Base-by-base conservation (phyloP, 1,140 invertebrate species). In the Medauroidea extradentata region DNA sequence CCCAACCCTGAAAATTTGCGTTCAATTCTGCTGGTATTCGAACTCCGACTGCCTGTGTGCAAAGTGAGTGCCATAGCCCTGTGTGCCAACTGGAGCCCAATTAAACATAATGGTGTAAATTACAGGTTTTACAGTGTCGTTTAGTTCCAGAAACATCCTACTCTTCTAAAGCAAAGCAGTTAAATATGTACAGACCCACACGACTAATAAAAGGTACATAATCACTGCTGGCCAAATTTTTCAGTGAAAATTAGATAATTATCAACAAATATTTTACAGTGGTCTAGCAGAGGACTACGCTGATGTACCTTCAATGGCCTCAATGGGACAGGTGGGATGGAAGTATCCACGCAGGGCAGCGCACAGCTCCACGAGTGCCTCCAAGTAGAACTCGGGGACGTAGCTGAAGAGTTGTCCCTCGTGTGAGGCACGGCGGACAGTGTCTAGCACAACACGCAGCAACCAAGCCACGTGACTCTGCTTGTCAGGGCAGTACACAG, bases 301-400 rank as follows among this genome's bases (percentile, higher is more conserved):
- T 38, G 5, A 62, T 48, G 76, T 73, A 79, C 82, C 79, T 61
- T 76, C 68, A 43, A 87, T 72, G 18, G 78, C 75, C 27, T 83
- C 76, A 24, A 86, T 77, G 0, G 79, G 77, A 1, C 79, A 75
- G 1, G 83, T 85, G 0, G 86, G 84, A 68, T 87, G 81, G 68
- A 89, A 81, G 65, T 85, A 85, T 49, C 73, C 79, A 9, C 79
- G 70, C 2, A 83, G 75, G 57, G 76, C 82, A 62, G 75, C 80
- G 53, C 69, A 84, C 7, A 88, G 70, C 69, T 91, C 86, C 50
- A 90, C 78, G 46, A 88, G 78, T 7, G 84, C 81, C 54, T 91
- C 87, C 29, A 93, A 77, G 69, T 93, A 92, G 68, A 90, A 87
- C 62, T 91, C 89, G 2, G 91, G 91, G 14, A 91, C 83, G 70